These are phyloP conservation scores for Bruchidius siliquastri DNA, from an alignment of 2,888 invertebrate genomes.

Conservation along the genomic window DNA sequence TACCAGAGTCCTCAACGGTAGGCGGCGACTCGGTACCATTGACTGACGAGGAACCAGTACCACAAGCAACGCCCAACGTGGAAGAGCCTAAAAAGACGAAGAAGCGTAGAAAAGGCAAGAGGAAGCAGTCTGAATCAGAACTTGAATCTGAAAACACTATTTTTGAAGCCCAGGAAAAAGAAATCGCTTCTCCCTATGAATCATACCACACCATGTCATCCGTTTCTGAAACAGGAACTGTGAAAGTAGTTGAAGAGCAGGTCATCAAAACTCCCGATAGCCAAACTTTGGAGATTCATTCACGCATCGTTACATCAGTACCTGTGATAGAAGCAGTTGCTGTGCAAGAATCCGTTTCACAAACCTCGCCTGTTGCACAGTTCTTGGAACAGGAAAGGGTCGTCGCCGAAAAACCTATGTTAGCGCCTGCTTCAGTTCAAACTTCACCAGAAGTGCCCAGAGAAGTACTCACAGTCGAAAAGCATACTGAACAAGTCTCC, in stretches of 20 bases:
- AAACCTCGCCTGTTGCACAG: conserved; percentile 55
- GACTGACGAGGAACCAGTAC: conserved; percentile 42
- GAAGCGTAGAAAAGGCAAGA: conserved; percentile 42
- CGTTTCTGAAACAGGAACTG: conserved; percentile 54
- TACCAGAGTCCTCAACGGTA: conserved; percentile 46
- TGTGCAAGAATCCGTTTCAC: conserved; percentile 55
- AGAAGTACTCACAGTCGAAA: neutral
- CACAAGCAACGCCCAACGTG: conserved; percentile 24
- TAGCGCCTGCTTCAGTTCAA: conserved; percentile 16
- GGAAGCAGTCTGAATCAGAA: conserved; percentile 42
- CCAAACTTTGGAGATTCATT: conserved; percentile 51
- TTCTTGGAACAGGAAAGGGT: conserved; percentile 42
- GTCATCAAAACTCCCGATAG: conserved; percentile 55
- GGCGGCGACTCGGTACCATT: conserved; percentile 40
- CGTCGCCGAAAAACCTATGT: conserved; percentile 37
- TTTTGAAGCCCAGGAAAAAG: conserved; percentile 50
- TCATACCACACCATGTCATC: conserved; percentile 58
- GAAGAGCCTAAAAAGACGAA: conserved; percentile 34
- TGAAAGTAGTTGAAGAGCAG: conserved; percentile 65
- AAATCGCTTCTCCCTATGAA: conserved; percentile 53
- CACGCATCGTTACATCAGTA: conserved; percentile 50
- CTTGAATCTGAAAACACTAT: conserved; percentile 30
- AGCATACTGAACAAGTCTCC: conserved; percentile 12
- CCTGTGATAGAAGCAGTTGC: conserved; percentile 56
- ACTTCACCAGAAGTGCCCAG: conserved; percentile 30